Evolutionary conservation across 2,113 vertebrate genomes (phyloP).

Genomic region (Melierax canorus): DNA sequence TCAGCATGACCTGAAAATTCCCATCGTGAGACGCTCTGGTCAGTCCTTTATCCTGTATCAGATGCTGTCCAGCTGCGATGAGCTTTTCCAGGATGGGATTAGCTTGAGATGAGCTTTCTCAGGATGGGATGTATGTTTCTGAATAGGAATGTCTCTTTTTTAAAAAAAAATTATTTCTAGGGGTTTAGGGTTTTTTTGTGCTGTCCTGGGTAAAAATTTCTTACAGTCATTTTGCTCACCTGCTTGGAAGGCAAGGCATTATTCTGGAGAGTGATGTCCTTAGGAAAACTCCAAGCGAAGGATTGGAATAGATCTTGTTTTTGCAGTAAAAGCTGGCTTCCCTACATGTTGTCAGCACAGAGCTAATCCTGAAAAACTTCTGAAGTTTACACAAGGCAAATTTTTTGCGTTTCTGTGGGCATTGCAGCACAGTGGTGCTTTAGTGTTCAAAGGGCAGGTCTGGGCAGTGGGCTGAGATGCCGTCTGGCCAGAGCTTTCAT

Average conservation of each 20-base stretch:
- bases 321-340: slow-evolving; percentile 5
- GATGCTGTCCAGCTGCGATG: background rate
- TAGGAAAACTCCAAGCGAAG: background rate
- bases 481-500: background rate
- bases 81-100: background rate
- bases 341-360: background rate
- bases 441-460: background rate
- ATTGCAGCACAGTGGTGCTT: background rate
- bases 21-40: background rate
- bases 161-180: background rate
- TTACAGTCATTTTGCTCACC: background rate
- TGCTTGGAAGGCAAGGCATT: background rate
- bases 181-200: background rate
- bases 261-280: background rate
- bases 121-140: background rate
- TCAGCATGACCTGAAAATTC: background rate
- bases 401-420: background rate
- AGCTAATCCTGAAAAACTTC: slow-evolving; percentile 2
- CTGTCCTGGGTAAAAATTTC: background rate
- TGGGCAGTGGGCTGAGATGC: background rate
- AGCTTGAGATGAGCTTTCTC: background rate
- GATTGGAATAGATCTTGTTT: background rate
- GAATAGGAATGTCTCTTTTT: background rate
- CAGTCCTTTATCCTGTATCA: background rate
- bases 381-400: background rate